Percentiles rank a stretch among this genome's conserved stretches.
These are phyloP conservation scores for Vulpes ferrilata DNA, from an alignment of 2,113 vertebrate species.

Conservation along the genomic window DNA sequence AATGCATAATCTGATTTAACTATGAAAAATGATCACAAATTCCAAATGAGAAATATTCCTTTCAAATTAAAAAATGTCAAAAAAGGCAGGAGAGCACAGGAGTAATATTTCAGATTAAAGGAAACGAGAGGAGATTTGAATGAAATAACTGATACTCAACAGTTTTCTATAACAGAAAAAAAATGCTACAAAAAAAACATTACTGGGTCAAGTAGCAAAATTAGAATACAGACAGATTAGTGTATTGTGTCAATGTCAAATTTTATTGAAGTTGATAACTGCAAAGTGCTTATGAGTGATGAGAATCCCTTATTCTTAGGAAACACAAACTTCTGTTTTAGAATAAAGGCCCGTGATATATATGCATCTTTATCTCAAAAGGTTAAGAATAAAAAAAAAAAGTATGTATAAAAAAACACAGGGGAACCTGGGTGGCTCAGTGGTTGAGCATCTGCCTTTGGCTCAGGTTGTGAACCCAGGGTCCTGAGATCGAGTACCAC, in stretches of 20 bases:
- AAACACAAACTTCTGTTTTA: not conserved
- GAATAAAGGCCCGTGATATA: not conserved
- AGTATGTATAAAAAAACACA: not conserved
- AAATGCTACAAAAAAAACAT: not conserved
- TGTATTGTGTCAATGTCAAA: not conserved
- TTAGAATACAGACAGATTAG: not conserved
- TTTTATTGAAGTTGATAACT: not conserved
- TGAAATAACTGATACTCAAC: not conserved
- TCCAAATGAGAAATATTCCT: not conserved
- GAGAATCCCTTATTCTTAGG: not conserved
- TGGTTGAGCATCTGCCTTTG: too few species aligned
- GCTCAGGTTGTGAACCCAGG: too few species aligned
- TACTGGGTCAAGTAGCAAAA: not conserved
- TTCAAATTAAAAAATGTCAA: not conserved
- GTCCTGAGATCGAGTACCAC: too few species aligned
- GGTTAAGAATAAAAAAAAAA: not conserved
- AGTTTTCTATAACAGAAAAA: not conserved
- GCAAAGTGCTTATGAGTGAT: not conserved
- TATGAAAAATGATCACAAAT: not conserved
- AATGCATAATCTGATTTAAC: not conserved
- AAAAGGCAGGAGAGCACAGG: not conserved
- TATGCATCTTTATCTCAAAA: not conserved
- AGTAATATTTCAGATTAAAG: not conserved
- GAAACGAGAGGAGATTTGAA: not conserved
- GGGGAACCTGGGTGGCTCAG: too few species aligned